Percentiles rank a stretch among this genome's conserved stretches.
Evolutionary conservation across 2,888 invertebrate genomes (phyloP).

Genomic region (Polydrusus tereticollis): DNA sequence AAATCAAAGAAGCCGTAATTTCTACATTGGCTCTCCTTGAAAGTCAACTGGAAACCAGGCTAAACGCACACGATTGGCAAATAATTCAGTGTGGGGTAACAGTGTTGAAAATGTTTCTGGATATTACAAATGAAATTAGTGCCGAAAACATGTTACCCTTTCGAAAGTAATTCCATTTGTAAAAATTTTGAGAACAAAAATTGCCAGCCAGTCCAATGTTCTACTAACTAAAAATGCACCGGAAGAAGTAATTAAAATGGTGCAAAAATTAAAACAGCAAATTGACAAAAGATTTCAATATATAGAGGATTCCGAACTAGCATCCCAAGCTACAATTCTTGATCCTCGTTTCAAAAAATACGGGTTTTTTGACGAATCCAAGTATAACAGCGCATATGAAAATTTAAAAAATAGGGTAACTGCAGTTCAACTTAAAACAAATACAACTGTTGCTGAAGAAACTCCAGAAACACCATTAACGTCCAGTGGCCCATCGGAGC

Average conservation of each 20-base stretch:
- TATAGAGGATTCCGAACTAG: constrained; percentile 27
- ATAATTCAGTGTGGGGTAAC: not conserved
- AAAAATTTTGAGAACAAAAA: not conserved
- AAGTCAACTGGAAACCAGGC: not conserved
- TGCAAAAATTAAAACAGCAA: not conserved
- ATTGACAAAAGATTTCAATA: constrained; percentile 2
- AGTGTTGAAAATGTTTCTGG: not conserved
- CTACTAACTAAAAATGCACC: not conserved
- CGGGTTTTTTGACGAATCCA: constrained; percentile 20
- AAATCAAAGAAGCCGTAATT: constrained; percentile 3
- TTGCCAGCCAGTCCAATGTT: not conserved
- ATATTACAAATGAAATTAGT: not conserved
- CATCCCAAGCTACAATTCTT: constrained; percentile 22
- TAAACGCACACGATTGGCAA: not conserved
- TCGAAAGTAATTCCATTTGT: not conserved
- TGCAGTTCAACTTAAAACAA: not conserved
- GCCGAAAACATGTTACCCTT: not conserved
- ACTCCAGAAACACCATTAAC: not conserved
- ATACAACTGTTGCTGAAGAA: not conserved
- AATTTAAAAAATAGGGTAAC: not conserved
- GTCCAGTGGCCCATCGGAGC: too few relatives aligned
- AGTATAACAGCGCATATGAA: not conserved
- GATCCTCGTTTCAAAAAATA: constrained; percentile 34
- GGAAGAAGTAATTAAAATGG: not conserved
- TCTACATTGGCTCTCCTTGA: not conserved